Evolutionary conservation across 2,888 invertebrate genomes (phyloP).

Genomic region (Melanostoma scalare): DNA sequence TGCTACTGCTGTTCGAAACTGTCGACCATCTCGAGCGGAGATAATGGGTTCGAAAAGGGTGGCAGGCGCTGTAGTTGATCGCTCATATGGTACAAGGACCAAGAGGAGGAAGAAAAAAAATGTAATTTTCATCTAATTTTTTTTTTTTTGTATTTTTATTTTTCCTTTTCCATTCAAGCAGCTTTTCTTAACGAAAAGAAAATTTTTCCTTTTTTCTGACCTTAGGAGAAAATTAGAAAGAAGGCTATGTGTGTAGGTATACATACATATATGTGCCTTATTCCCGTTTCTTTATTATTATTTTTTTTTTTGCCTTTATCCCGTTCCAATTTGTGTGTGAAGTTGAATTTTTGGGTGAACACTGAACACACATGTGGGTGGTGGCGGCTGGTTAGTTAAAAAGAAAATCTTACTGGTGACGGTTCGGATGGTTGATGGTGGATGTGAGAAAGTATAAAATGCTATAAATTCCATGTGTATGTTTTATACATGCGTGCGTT

Average conservation of each 20-base stretch:
- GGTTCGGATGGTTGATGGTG: constrained; percentile 39
- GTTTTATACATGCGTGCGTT: background rate
- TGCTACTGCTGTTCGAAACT: constrained; percentile 67
- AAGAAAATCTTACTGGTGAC: constrained; percentile 67
- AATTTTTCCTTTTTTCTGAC: constrained; percentile 49
- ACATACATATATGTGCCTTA: constrained; percentile 10
- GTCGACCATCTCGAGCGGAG: constrained; percentile 65
- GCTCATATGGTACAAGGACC: constrained; percentile 53
- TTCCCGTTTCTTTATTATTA: constrained; percentile 2
- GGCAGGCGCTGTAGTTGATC: constrained; percentile 49
- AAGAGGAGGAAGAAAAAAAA: constrained; percentile 78
- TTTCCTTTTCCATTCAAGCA: constrained; percentile 75
- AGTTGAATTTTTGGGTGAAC: constrained; percentile 35
- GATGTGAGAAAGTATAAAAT: constrained; percentile 52
- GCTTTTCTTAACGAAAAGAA: constrained; percentile 73
- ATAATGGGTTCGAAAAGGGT: constrained; percentile 71
- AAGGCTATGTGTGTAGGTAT: constrained; percentile 74
- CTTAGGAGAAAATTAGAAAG: constrained; percentile 78
- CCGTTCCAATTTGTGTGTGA: constrained; percentile 2
- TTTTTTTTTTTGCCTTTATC: constrained; percentile 22
- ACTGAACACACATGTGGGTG: constrained; percentile 29
- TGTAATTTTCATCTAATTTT: constrained; percentile 80
- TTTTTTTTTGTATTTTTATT: constrained; percentile 56
- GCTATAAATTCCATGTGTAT: constrained; percentile 55
- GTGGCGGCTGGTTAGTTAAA: constrained; percentile 67